Evolutionary conservation across 2,113 vertebrate genomes (phyloP).

Genomic region (Dendropsophus ebraccatus): DNA sequence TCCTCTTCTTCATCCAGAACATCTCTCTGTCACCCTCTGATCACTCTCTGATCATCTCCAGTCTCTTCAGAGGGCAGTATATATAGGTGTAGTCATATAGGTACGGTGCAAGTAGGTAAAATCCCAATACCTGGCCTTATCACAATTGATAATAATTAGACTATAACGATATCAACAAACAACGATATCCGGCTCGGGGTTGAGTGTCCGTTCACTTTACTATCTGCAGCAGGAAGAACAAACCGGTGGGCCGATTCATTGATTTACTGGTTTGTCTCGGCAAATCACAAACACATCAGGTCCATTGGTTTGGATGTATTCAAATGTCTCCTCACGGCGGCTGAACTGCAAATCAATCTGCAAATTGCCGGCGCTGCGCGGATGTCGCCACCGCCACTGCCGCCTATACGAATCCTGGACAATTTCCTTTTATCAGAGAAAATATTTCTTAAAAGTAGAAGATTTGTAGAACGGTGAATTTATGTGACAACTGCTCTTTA

Average conservation of each 20-base stretch:
- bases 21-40: too few species aligned
- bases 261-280: neutral
- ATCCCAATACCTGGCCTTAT: too few species aligned
- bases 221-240: neutral
- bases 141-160: too few species aligned
- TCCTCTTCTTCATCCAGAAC: too few species aligned
- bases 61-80: too few species aligned
- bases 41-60: too few species aligned
- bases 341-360: neutral
- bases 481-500: slow-evolving; percentile 36
- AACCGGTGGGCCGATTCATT: neutral
- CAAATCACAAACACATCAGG: neutral
- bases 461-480: slow-evolving; percentile 28
- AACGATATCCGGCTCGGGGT: too few species aligned
- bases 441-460: slow-evolving; percentile 24
- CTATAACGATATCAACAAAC: too few species aligned
- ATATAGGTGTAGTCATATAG: too few species aligned
- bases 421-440: neutral
- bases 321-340: neutral
- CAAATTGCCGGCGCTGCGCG: neutral
- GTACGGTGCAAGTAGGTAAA: too few species aligned
- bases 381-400: too few species aligned
- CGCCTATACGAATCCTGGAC: neutral
- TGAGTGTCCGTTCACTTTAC: neutral
- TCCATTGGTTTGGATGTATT: neutral